Evolutionary conservation across 2,888 invertebrate genomes (phyloP).

Genomic region (Caradrina clavipalpis): DNA sequence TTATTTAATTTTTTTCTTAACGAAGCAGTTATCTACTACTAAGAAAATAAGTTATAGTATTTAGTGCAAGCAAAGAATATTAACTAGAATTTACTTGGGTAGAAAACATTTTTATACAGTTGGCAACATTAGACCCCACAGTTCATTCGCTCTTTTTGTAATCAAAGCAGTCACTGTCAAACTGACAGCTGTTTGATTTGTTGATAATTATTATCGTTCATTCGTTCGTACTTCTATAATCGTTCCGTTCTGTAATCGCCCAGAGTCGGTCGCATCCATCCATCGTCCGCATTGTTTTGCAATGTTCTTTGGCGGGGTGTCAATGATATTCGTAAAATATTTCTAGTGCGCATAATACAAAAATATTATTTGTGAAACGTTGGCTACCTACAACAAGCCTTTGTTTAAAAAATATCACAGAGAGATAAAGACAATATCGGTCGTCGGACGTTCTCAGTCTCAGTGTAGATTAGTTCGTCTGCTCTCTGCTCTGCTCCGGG

Average conservation of each 20-base stretch:
- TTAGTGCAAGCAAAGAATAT: background rate
- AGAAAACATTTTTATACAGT: background rate
- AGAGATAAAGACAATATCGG: constrained; percentile 64
- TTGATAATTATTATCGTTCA: background rate
- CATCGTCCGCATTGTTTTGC: constrained; percentile 47
- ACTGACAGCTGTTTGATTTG: constrained; percentile 17
- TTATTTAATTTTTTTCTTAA: background rate
- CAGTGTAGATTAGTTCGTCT: constrained; percentile 91
- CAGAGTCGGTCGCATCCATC: background rate
- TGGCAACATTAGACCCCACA: constrained; percentile 21
- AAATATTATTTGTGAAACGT: constrained; percentile 27
- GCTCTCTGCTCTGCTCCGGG: constrained; percentile 66
- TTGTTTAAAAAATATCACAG: constrained; percentile 45
- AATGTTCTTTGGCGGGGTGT: constrained; percentile 55
- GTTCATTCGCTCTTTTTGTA: constrained; percentile 16
- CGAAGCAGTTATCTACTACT: background rate
- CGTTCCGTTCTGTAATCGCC: background rate
- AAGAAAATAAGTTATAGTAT: background rate
- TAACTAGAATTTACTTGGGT: background rate
- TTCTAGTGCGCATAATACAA: constrained; percentile 45
- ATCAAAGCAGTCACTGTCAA: constrained; percentile 36
- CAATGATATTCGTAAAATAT: constrained; percentile 47
- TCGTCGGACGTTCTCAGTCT: constrained; percentile 89
- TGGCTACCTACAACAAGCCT: constrained; percentile 26
- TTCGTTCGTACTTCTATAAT: constrained; percentile 2